phyloP scores from a whole-genome alignment of 2,113 vertebrate genomes.

The Neolamprologus caudopunctatus region DNA sequence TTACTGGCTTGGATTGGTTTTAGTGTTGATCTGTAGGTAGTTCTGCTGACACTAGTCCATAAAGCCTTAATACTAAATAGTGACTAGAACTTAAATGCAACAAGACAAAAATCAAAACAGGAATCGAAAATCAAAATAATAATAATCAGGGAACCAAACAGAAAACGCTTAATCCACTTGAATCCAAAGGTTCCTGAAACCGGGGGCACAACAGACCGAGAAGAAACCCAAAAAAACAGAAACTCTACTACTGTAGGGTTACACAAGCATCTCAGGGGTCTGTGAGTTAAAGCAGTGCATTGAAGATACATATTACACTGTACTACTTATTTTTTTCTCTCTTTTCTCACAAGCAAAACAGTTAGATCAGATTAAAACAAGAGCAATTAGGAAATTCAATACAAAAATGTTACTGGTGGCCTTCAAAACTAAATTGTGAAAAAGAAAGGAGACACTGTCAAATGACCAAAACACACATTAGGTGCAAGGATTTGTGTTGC shows the following conservation, averaged over 20 bases:
- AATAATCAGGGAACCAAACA: neutral
- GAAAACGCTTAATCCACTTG: neutral
- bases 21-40: neutral
- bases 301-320: neutral
- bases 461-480: neutral
- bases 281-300: neutral
- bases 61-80: neutral
- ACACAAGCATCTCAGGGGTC: neutral
- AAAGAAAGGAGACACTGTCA: neutral
- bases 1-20: neutral
- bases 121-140: neutral
- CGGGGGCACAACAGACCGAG: neutral
- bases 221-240: neutral
- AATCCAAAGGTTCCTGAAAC: neutral
- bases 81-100: neutral
- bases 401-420: neutral
- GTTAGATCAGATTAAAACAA: neutral
- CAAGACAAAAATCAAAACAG: neutral
- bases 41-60: neutral
- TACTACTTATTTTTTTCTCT: neutral
- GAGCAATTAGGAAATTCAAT: neutral
- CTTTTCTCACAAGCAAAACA: neutral
- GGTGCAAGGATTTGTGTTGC: neutral
- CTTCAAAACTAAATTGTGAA: neutral
- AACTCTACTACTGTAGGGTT: neutral